These are phyloP conservation scores for Sylvia borin DNA, from an alignment of 2,797 vertebrate genomes.

Conservation along the genomic window DNA sequence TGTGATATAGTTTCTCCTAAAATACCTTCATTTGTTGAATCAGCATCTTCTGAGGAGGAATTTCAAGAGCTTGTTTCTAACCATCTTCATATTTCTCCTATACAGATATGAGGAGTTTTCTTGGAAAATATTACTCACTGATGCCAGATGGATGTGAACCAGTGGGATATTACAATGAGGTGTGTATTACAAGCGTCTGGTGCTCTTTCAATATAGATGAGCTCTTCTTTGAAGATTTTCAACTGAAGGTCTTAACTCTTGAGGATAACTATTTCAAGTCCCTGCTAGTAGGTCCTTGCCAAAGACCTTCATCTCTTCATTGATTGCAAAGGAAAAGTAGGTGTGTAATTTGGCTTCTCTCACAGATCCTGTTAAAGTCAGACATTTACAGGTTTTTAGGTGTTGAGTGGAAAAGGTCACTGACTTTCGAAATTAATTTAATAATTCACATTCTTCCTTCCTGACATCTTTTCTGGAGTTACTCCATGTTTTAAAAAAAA, in stretches of 20 bases:
- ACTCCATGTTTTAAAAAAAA: neutral
- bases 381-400: neutral
- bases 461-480: neutral
- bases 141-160: rapidly evolving
- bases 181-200: neutral
- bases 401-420: neutral
- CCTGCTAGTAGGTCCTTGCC: neutral
- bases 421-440: neutral
- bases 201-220: neutral
- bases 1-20: neutral
- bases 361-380: neutral
- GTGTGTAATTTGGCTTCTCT: neutral
- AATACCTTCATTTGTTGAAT: neutral
- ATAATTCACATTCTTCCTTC: neutral
- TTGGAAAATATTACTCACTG: neutral
- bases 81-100: neutral
- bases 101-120: neutral
- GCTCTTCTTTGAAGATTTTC: neutral
- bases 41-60: neutral
- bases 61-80: neutral
- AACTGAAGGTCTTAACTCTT: neutral
- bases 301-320: neutral
- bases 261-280: neutral
- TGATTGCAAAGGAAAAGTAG: neutral
- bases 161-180: neutral